A percentile compares a stretch with the other conserved stretches of the same genome.
These are phyloP conservation scores for Halichoerus grypus DNA, from an alignment of 2,113 vertebrate species.

Conservation along the genomic window DNA sequence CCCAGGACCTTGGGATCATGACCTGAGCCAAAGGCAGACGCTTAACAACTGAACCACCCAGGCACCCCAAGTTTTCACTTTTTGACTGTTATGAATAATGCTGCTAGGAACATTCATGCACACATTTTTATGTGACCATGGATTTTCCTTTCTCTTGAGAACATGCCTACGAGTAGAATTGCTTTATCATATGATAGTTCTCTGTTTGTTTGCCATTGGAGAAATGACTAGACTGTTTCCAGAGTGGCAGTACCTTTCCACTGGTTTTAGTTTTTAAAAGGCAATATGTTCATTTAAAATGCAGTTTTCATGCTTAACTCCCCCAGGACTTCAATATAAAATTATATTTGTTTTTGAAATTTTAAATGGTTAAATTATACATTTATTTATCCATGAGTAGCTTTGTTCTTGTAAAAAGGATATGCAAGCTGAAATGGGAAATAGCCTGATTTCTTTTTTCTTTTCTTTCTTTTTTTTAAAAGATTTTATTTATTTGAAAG, in stretches of 20 bases:
- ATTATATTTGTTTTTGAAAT: slow-evolving; percentile 14
- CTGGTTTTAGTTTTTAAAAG: slow-evolving; percentile 3
- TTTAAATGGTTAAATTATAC: not conserved
- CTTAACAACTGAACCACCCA: no score
- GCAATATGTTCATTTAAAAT: not conserved
- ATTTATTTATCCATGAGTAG: not conserved
- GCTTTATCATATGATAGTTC: not conserved
- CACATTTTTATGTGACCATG: not conserved
- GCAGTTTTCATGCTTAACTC: not conserved
- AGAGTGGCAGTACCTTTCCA: not conserved
- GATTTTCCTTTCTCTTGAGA: not conserved
- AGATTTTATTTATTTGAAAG: not conserved
- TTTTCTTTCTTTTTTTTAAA: not conserved
- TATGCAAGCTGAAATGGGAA: not conserved
- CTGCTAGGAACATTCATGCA: not conserved
- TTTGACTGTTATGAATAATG: slow-evolving; percentile 25
- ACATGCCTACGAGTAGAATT: not conserved
- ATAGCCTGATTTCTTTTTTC: not conserved
- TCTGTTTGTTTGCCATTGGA: not conserved
- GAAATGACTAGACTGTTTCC: not conserved
- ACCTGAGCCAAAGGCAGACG: no score
- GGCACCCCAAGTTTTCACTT: not conserved
- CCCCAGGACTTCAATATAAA: not conserved
- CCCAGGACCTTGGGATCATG: no score
- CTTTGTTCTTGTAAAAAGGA: slow-evolving; percentile 9